Evolutionary conservation across 2,888 invertebrate genomes (phyloP).

Genomic region (Therioaphis trifolii): DNA sequence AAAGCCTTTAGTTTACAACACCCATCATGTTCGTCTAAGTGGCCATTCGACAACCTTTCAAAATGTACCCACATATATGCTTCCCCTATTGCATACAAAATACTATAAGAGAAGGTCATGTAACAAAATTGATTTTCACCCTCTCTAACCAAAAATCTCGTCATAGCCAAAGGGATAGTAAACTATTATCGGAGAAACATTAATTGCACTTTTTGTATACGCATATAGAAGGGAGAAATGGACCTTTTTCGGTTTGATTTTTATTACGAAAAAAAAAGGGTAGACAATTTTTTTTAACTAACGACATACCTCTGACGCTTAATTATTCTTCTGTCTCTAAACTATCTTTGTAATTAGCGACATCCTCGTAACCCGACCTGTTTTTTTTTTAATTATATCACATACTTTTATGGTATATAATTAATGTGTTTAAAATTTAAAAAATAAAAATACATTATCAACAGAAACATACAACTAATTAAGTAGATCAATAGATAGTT

Average conservation of each 20-base stretch:
- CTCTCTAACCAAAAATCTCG: constrained; percentile 44
- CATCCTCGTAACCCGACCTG: not conserved
- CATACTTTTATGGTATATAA: constrained; percentile 4
- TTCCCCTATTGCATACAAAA: constrained; percentile 51
- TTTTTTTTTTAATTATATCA: constrained; percentile 28
- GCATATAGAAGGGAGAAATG: not conserved
- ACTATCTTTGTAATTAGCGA: constrained; percentile 52
- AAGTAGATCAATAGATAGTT: not conserved
- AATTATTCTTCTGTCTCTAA: constrained; percentile 45
- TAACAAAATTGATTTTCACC: constrained; percentile 61
- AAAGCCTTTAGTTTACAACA: constrained; percentile 26
- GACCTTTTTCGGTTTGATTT: constrained; percentile 41
- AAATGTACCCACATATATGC: constrained; percentile 47
- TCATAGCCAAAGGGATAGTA: constrained; percentile 44
- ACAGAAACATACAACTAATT: not conserved
- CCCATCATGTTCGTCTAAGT: constrained; percentile 53
- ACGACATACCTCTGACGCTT: constrained; percentile 49
- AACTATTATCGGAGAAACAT: constrained; percentile 47
- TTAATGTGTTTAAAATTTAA: constrained; percentile 3
- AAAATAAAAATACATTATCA: not conserved
- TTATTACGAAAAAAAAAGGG: constrained; percentile 33
- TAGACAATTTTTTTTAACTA: constrained; percentile 30
- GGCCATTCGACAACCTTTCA: constrained; percentile 58
- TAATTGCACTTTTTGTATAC: constrained; percentile 33
- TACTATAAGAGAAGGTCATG: constrained; percentile 53